phyloP scores from a whole-genome alignment of 1,140 invertebrate genomes.

The Sinella curviseta region DNA sequence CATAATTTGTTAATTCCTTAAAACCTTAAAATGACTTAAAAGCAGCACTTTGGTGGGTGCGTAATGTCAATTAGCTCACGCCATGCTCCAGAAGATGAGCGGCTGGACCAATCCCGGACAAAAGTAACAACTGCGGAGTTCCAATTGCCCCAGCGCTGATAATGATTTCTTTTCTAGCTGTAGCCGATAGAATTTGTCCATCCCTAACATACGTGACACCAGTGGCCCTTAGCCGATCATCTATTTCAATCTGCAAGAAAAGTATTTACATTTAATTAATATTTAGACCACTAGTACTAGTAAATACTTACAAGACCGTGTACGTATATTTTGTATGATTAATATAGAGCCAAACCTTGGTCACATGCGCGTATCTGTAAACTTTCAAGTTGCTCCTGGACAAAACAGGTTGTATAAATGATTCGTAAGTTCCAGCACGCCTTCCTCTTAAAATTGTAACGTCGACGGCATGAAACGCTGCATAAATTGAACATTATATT shows the following conservation, averaged over 20 bases:
- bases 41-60: no score
- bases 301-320: no score
- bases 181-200: not conserved
- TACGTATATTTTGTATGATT: no score
- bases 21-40: no score
- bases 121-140: not conserved
- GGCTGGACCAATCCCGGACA: not conserved
- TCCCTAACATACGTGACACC: not conserved
- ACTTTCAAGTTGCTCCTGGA: not conserved
- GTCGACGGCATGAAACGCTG: not conserved
- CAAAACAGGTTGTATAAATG: conserved; percentile 11
- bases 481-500: not conserved
- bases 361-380: conserved; percentile 16
- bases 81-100: not conserved
- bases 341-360: no score
- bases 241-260: conserved; percentile 6
- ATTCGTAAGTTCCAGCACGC: not conserved
- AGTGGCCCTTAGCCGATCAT: not conserved
- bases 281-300: no score
- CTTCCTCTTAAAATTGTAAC: not conserved
- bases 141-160: not conserved
- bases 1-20: no score
- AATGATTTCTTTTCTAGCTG: not conserved
- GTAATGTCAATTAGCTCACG: no score
- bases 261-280: not conserved